Percentiles rank a stretch among this genome's conserved stretches.
These are phyloP conservation scores for Periophthalmus magnuspinnatus DNA, from an alignment of 2,797 vertebrate genomes.

Conservation along the genomic window DNA sequence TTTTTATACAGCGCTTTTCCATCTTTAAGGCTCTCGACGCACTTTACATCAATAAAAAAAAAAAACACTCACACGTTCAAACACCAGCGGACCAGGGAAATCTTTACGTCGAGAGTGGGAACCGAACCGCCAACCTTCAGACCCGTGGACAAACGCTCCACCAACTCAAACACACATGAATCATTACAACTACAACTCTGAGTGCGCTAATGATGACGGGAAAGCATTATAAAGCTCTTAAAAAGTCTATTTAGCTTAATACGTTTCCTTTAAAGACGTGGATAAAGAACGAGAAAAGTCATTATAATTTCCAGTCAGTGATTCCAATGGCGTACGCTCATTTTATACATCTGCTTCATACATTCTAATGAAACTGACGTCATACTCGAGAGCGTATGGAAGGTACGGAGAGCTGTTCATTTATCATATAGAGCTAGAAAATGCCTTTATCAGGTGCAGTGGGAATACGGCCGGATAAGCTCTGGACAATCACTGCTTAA, in stretches of 20 bases:
- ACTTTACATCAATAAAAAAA: too few species aligned
- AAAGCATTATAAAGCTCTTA: background rate
- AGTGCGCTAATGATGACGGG: background rate
- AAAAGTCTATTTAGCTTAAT: background rate
- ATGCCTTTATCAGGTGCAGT: background rate
- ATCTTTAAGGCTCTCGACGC: too few species aligned
- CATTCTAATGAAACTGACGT: background rate
- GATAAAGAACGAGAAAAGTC: background rate
- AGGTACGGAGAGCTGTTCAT: background rate
- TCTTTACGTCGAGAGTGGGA: too few species aligned
- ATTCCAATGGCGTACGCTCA: background rate
- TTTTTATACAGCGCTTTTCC: too few species aligned
- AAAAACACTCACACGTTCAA: too few species aligned
- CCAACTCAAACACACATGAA: background rate
- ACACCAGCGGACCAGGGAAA: too few species aligned
- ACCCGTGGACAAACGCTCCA: too few species aligned
- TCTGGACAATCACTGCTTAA: slow-evolving; percentile 10
- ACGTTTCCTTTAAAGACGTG: background rate
- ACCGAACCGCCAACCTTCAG: too few species aligned
- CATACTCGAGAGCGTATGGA: background rate
- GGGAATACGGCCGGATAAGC: background rate
- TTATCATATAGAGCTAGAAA: background rate
- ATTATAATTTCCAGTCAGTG: background rate
- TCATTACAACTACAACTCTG: background rate
- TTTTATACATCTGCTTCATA: background rate